Evolutionary conservation across 2,797 vertebrate species (phyloP), one percentile per base, ranked within the genome.

Genomic region (Choloepus didactylus): DNA sequence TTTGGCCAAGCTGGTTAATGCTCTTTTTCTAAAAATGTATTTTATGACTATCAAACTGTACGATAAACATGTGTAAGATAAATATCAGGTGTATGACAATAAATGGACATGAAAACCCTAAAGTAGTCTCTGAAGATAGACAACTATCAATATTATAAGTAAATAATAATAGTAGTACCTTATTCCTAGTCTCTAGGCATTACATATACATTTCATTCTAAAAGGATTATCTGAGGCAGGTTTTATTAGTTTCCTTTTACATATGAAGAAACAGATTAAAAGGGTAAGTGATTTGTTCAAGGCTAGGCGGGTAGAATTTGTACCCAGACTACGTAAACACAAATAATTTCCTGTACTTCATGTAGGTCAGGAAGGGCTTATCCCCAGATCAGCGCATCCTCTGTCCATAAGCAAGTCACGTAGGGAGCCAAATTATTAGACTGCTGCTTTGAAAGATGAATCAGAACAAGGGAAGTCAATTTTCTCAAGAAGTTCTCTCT

Each of bases 101-200:
- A 70, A 88, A 60, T 7, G 1, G 10, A 49, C 23, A 8, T 49
- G 31, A 51, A 82, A 89, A 59, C 41, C 23, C 38, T 18, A 10
- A 86, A 49, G 7, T 41, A 7, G 16, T 92, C 70, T 92, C 44
- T 96, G 27, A 91, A 70, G 35, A 38, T 75, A 59, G 84, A 31
- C 2, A 46, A 41, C 6, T 54, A 16, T n/a, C 56, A 75, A 41
- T 75, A 82, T 46, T 77, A 56, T 46, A 49, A 69, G 31, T 76
- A 69, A 93, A 88, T 46, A 87, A 59, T 79, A 62, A 83, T 62
- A 62, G 10, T 21, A 35, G 0, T 31, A 12, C 62, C 59, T 62
- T 38, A 60, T 21, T 21, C 88, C 82, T 66, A 86, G 79, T 9
- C 38, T 92, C 41, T 69, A 86, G 18, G 18, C 9, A 25, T 44